Evolutionary conservation across 1,140 invertebrate species (phyloP), one percentile per base, ranked within the genome.

Genomic region (Hydropsyche tenuis): DNA sequence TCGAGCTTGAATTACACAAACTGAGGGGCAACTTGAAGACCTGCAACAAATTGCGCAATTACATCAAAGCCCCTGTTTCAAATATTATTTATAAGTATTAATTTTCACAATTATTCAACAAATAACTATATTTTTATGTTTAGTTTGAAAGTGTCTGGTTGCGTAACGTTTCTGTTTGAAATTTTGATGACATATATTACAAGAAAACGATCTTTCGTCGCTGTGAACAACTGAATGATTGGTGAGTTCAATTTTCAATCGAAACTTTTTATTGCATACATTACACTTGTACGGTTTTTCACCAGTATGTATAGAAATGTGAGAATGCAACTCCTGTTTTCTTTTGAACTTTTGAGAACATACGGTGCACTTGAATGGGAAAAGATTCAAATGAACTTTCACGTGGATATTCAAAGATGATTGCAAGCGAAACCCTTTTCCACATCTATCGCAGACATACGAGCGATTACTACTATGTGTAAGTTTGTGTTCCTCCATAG

Each of bases 341-440:
- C 79, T 75, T 1, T 65, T 71, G n/a, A 82, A 82, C 7, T 69
- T 63, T 12, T 71, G 64, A 0, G 72, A 42, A 70, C 80, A 82
- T 0, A 71, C 23, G 3, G 23, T 42, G 42, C 80, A 82, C 27
- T 62, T 20, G 43, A 79, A 68, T 0, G 48, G 42, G 5, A 77
- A 69, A 5, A 64, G 9, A 1, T 73, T 73, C 0, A 63, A 72
- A 62, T 82, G 80, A 81, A 84, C 73, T 80, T 81, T 81, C 86
- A 89, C 79, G 75, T 85, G 84, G 14, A 82, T 80, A 27, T 79
- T 78, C 3, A 85, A 60, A 84, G 83, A 75, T 84, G 87, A 83
- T 86, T 81, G 85, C 11, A 86, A 82, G 0, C 79, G 80, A 77
- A 89, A 89, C 6, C 78, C 81, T 77, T 88, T 87, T 1, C 83